A percentile compares a stretch with the other conserved stretches of the same genome.
phyloP scores from a whole-genome alignment of 2,797 vertebrate species.

The Miichthys miiuy region DNA sequence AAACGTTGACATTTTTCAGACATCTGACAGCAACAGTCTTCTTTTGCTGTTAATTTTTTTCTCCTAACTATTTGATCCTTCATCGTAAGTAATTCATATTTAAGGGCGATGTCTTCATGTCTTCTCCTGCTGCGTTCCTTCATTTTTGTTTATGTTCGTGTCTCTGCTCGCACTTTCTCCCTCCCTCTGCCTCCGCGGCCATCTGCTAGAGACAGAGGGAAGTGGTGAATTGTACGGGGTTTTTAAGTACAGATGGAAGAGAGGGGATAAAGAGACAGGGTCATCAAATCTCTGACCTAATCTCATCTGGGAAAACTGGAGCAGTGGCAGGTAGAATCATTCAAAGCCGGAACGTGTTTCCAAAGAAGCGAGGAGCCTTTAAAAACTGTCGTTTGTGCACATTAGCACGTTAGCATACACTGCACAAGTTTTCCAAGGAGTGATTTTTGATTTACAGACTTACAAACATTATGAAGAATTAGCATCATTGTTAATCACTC shows the following conservation, averaged over 20 bases:
- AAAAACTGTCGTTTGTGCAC: neutral
- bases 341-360: conserved; percentile 10
- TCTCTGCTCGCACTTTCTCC: conserved; percentile 25
- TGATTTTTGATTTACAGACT: neutral
- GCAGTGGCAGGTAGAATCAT: conserved; percentile 68
- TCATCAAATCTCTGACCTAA: conserved; percentile 80
- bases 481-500: conserved; percentile 10
- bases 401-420: neutral
- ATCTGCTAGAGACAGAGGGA: conserved; percentile 72
- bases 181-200: conserved; percentile 50
- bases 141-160: conserved; percentile 2
- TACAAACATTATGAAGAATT: conserved; percentile 12
- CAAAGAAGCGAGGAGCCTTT: conserved; percentile 1
- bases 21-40: neutral
- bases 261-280: conserved; percentile 64
- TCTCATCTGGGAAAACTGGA: conserved; percentile 71
- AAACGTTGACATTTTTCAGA: neutral
- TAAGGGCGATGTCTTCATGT: neutral
- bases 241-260: conserved; percentile 73
- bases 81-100: neutral
- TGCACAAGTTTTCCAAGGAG: neutral
- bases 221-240: conserved; percentile 44
- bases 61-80: neutral
- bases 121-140: neutral
- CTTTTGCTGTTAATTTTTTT: neutral